These are phyloP conservation scores for Austrofundulus limnaeus DNA, from an alignment of 2,113 vertebrate species.

Conservation along the genomic window DNA sequence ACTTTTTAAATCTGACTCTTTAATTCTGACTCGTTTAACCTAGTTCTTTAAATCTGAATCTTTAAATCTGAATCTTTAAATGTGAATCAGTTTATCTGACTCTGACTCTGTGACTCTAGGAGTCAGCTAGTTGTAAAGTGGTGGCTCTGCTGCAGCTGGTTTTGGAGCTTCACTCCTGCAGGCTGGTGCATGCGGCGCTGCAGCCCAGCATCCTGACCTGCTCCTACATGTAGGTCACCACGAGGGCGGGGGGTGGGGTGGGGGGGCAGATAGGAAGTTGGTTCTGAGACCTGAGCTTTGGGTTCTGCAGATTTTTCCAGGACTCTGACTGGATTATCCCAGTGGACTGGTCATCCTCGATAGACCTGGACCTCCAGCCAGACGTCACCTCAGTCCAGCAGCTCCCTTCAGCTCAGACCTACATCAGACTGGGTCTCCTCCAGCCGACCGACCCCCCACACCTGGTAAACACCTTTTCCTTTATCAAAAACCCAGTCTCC, in stretches of 20 bases:
- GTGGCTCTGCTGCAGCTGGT: constrained; percentile 76
- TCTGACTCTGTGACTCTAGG: not conserved
- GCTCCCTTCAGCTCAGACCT: constrained; percentile 76
- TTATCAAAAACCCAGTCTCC: not conserved
- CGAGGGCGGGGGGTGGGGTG: not conserved
- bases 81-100: too few relatives aligned
- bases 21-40: too few relatives aligned
- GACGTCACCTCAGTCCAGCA: constrained; percentile 58
- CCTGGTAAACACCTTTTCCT: constrained; percentile 70
- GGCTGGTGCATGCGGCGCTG: constrained; percentile 84
- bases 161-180: constrained; percentile 81
- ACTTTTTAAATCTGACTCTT: not conserved
- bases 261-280: fast-evolving
- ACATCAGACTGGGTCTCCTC: constrained; percentile 80
- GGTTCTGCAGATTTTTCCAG: not conserved
- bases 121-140: fast-evolving
- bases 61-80: too few relatives aligned
- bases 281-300: not conserved
- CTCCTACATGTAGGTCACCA: constrained; percentile 1
- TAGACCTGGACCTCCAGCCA: constrained; percentile 79
- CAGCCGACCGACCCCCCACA: constrained; percentile 75
- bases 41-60: too few relatives aligned
- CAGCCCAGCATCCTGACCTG: constrained; percentile 55
- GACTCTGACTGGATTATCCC: constrained; percentile 19
- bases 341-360: constrained; percentile 84